A percentile compares a stretch with the other conserved stretches of the same genome.
Conservation (phyloP, 2,888 invertebrate genomes). For the Meandrusa payeni region DNA sequence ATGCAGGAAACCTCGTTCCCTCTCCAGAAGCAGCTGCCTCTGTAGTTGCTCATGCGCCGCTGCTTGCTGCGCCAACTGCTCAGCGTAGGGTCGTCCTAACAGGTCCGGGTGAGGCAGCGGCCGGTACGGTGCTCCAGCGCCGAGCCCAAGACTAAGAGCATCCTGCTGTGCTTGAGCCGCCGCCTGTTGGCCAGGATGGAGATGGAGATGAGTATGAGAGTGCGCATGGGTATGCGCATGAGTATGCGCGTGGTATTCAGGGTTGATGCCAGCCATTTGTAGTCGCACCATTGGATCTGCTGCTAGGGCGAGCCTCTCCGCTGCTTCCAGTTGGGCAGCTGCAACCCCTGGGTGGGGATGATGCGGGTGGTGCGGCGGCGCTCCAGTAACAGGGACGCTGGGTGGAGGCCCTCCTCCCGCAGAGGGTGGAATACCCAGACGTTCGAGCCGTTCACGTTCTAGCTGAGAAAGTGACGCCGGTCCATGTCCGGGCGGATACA, state of each 20-base stretch:
- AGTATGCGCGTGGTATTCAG: slow-evolving; percentile 95
- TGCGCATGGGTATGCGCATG: slow-evolving; percentile 96
- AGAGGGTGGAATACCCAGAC: slow-evolving; percentile 88
- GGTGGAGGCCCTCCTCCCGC: slow-evolving; percentile 70
- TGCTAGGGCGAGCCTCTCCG: slow-evolving; percentile 90
- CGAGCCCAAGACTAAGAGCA: slow-evolving; percentile 62
- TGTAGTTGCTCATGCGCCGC: slow-evolving; percentile 93
- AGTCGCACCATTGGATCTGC: slow-evolving; percentile 96
- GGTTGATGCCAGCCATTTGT: slow-evolving; percentile 95
- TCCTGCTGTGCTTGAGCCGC: slow-evolving; percentile 85
- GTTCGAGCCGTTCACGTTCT: slow-evolving; percentile 92
- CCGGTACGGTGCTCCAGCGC: slow-evolving; percentile 80
- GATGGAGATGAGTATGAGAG: slow-evolving; percentile 92
- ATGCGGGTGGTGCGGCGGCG: slow-evolving; percentile 80
- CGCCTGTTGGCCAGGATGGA: slow-evolving; percentile 87
- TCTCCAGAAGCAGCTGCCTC: slow-evolving; percentile 90
- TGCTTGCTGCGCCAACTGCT: slow-evolving; percentile 89
- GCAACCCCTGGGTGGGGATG: slow-evolving; percentile 75
- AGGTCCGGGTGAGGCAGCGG: slow-evolving; percentile 89
- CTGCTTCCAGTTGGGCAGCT: slow-evolving; percentile 85
- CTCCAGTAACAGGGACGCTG: slow-evolving; percentile 75
- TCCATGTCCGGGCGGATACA: slow-evolving; percentile 88
- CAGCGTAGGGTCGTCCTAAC: slow-evolving; percentile 89
- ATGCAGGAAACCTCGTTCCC: slow-evolving; percentile 86
- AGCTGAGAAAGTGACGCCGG: slow-evolving; percentile 86